phyloP scores from a whole-genome alignment of 1,140 invertebrate genomes.

The Neodiprion virginianus region DNA sequence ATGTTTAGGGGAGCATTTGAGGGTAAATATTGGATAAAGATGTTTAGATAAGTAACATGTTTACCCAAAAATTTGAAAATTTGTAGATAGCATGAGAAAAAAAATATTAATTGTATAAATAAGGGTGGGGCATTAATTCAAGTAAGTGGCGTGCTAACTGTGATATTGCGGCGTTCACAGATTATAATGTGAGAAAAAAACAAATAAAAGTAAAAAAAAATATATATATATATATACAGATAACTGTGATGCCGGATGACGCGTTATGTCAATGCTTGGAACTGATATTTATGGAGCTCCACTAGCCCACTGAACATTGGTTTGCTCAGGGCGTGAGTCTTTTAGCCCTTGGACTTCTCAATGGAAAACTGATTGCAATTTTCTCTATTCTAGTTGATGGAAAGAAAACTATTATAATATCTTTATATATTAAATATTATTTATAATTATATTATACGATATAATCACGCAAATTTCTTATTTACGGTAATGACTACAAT shows the following conservation, averaged over 20 bases:
- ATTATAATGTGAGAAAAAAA: conserved; percentile 5
- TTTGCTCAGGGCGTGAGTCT: not conserved
- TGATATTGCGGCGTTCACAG: conserved; percentile 10
- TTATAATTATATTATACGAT: conserved; percentile 5
- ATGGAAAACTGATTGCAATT: not conserved
- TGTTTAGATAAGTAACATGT: not conserved
- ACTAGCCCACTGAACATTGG: not conserved
- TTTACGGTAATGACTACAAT: conserved; percentile 3
- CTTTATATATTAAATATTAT: not conserved
- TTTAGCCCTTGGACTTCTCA: not conserved
- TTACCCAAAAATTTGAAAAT: not conserved
- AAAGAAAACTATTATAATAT: not conserved
- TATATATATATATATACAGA: not conserved
- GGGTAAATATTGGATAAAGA: conserved; percentile 1
- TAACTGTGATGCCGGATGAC: conserved; percentile 4
- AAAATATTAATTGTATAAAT: conserved; percentile 5
- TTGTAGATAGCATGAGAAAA: conserved; percentile 2
- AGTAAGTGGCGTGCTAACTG: conserved; percentile 8
- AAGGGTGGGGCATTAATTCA: not conserved
- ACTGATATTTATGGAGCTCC: conserved; percentile 5
- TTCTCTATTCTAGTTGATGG: conserved; percentile 1
- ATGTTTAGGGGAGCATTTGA: conserved; percentile 14
- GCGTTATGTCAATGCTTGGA: not conserved
- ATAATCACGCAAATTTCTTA: not conserved
- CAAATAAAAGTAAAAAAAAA: not conserved